Conservation (phyloP, 2,113 vertebrate species). For the Carassius gibelio region DNA sequence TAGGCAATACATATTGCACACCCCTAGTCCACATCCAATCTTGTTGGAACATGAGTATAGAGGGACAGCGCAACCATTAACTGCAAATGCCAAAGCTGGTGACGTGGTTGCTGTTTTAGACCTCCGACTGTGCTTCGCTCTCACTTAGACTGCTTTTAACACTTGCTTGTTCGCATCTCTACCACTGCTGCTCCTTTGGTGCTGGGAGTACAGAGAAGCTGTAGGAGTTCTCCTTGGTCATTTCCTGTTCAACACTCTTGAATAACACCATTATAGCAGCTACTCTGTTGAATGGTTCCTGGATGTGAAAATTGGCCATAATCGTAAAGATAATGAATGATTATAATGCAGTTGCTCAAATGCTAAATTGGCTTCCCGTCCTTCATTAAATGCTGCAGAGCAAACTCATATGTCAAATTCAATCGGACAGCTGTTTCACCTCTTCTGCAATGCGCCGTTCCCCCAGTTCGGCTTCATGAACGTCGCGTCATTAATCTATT, state of each 20-base stretch:
- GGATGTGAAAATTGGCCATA: conserved; percentile 35
- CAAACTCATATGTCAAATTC: conserved; percentile 46
- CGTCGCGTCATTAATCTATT: conserved; percentile 26
- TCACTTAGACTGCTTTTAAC: not conserved
- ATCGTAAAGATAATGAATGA: conserved; percentile 37
- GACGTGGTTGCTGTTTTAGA: conserved; percentile 12
- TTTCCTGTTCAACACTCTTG: not conserved
- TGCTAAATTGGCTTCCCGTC: conserved; percentile 26
- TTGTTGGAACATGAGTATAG: not conserved
- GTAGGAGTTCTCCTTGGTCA: not conserved
- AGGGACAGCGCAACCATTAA: not conserved
- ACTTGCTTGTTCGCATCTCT: not conserved
- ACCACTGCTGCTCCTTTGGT: not conserved
- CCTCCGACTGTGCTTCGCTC: not conserved
- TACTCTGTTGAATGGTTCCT: conserved; percentile 7
- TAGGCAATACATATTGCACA: not conserved
- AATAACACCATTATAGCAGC: not conserved
- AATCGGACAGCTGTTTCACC: conserved; percentile 40
- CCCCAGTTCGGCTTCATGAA: conserved; percentile 17
- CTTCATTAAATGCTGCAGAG: conserved; percentile 17
- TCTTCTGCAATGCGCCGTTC: conserved; percentile 3
- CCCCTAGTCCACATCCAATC: not conserved
- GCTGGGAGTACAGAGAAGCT: not conserved
- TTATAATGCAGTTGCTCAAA: conserved; percentile 22
- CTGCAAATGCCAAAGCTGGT: conserved; percentile 3